These are phyloP conservation scores for Vollenhovia emeryi DNA, from an alignment of 1,140 invertebrate species.

Conservation along the genomic window DNA sequence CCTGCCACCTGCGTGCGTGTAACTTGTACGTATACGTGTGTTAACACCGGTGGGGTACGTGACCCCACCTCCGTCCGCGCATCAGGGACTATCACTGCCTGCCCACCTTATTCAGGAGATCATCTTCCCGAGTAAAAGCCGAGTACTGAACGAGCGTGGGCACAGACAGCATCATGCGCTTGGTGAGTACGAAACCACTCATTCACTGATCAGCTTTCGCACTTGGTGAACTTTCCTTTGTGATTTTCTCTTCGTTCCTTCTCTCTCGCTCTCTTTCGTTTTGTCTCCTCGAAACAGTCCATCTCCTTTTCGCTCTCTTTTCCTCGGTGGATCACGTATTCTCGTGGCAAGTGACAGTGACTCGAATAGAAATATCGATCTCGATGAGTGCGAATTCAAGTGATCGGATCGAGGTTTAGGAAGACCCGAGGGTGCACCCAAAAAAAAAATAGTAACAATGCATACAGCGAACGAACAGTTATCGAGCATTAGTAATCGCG, in stretches of 20 bases:
- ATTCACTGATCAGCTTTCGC: slow-evolving; percentile 58
- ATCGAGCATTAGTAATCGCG: neutral
- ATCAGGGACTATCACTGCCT: slow-evolving; percentile 61
- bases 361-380: slow-evolving; percentile 16
- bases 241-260: slow-evolving; percentile 7
- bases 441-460: too few relatives aligned
- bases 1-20: neutral
- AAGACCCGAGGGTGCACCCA: neutral
- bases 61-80: slow-evolving; percentile 66
- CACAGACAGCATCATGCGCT: slow-evolving; percentile 80
- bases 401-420: slow-evolving; percentile 13
- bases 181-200: slow-evolving; percentile 77
- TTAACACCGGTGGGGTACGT: slow-evolving; percentile 46
- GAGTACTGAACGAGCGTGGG: slow-evolving; percentile 64
- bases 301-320: neutral
- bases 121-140: slow-evolving; percentile 78
- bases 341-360: slow-evolving; percentile 64
- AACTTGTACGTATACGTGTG: slow-evolving; percentile 26
- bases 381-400: slow-evolving; percentile 62
- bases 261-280: neutral
- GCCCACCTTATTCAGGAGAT: slow-evolving; percentile 59
- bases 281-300: neutral
- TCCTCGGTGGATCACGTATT: neutral
- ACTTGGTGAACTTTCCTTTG: slow-evolving; percentile 40
- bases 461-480: neutral